Evolutionary conservation across 1,140 invertebrate species (phyloP).

Genomic region (Caenorhabditis remanei): DNA sequence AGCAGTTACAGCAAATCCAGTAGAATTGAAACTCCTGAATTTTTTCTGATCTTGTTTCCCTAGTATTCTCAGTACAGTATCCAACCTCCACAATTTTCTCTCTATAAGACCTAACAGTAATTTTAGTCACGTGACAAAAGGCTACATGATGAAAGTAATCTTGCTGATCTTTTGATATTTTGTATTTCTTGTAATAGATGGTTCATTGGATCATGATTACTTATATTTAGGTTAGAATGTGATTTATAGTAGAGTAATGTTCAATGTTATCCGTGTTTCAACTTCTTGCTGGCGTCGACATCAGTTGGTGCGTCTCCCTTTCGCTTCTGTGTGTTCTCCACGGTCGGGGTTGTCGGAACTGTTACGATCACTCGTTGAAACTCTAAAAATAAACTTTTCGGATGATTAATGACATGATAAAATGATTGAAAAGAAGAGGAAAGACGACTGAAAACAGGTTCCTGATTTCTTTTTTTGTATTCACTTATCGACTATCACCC

Average conservation of each 20-base stretch:
- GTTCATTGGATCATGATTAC: background rate
- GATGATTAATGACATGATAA: constrained; percentile 27
- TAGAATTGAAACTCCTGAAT: too few species aligned
- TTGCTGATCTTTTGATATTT: too few species aligned
- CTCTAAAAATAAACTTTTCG: constrained; percentile 41
- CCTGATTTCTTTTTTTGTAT: constrained; percentile 19
- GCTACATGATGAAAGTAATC: too few species aligned
- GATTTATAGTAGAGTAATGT: too few species aligned
- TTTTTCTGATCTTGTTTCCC: too few species aligned
- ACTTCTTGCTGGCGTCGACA: background rate
- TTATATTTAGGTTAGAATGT: background rate
- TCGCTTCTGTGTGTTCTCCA: background rate
- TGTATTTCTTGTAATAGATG: too few species aligned
- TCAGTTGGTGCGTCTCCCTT: background rate
- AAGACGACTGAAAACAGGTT: constrained; percentile 32
- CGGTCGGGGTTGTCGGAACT: background rate
- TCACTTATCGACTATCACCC: constrained; percentile 46
- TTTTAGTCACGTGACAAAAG: too few species aligned
- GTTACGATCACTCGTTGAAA: constrained; percentile 32
- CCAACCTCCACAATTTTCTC: too few species aligned
- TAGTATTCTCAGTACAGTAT: too few species aligned
- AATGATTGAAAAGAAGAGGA: background rate
- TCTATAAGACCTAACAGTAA: too few species aligned
- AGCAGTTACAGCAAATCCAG: too few species aligned
- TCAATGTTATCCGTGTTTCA: constrained; percentile 9